A percentile compares a stretch with the other conserved stretches of the same genome.
Evolutionary conservation across 1,140 invertebrate genomes (phyloP).

Genomic region (Drosophila simulans): DNA sequence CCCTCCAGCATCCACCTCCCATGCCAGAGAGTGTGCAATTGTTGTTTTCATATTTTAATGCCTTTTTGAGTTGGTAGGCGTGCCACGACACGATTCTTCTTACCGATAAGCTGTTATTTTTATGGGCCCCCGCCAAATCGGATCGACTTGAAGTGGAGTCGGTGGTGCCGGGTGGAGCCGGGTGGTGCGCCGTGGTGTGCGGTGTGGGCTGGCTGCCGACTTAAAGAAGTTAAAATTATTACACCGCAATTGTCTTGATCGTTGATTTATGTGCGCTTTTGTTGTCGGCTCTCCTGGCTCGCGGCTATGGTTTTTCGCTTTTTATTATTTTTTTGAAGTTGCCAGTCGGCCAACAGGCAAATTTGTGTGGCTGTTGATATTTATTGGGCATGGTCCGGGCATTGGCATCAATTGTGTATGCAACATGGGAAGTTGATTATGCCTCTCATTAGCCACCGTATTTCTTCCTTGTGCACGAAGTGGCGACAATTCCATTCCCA

Average conservation of each 20-base stretch:
- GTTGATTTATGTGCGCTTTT: conserved; percentile 81
- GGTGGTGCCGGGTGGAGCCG: conserved; percentile 2
- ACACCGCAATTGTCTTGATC: conserved; percentile 81
- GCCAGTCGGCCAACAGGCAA: conserved; percentile 53
- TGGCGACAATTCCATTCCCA: conserved; percentile 27
- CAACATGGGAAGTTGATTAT: conserved; percentile 68
- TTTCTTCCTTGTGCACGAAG: conserved; percentile 28
- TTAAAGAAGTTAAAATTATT: conserved; percentile 83
- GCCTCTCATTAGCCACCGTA: conserved; percentile 56
- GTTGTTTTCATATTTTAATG: conserved; percentile 83
- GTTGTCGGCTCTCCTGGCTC: conserved; percentile 54
- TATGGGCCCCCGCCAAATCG: conserved; percentile 72
- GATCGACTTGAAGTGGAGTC: conserved; percentile 23
- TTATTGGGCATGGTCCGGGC: conserved; percentile 51
- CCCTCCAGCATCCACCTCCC: conserved; percentile 6
- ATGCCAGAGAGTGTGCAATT: conserved; percentile 50
- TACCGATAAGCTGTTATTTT: conserved; percentile 80
- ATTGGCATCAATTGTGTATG: conserved; percentile 44
- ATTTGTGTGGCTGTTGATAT: conserved; percentile 67
- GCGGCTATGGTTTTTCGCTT: conserved; percentile 1
- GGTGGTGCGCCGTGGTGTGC: conserved; percentile 27
- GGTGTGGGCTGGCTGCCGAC: conserved; percentile 72
- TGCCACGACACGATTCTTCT: conserved; percentile 76
- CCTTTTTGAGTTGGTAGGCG: conserved; percentile 78
- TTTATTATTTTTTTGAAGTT: conserved; percentile 8